These are phyloP conservation scores for Notolabrus celidotus DNA, from an alignment of 2,797 vertebrate species.

Conservation along the genomic window DNA sequence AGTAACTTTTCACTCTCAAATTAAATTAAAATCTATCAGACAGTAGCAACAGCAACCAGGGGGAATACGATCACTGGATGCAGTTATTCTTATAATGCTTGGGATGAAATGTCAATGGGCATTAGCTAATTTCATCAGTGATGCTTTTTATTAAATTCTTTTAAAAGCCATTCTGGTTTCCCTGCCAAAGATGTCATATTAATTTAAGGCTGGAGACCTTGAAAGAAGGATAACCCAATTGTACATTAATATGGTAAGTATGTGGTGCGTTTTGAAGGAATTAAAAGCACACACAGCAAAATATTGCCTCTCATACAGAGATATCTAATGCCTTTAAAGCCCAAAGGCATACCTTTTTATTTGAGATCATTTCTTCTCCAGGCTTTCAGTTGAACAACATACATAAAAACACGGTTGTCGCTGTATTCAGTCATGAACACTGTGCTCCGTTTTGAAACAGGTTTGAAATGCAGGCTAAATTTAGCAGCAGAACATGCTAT, in stretches of 20 bases:
- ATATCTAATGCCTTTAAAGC: slow-evolving; percentile 43
- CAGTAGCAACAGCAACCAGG: slow-evolving; percentile 62
- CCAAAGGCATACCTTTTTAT: slow-evolving; percentile 26
- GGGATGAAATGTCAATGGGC: slow-evolving; percentile 87
- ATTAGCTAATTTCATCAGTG: slow-evolving; percentile 87
- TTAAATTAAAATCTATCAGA: slow-evolving; percentile 71
- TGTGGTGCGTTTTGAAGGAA: slow-evolving; percentile 70
- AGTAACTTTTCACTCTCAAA: slow-evolving; percentile 67
- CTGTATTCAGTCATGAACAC: slow-evolving; percentile 7
- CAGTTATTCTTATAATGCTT: slow-evolving; percentile 83
- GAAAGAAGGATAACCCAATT: slow-evolving; percentile 85
- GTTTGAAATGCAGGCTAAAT: background rate
- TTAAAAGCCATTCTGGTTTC: slow-evolving; percentile 84
- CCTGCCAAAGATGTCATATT: slow-evolving; percentile 85
- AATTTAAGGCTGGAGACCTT: slow-evolving; percentile 82
- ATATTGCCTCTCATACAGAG: slow-evolving; percentile 49
- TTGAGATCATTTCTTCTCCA: slow-evolving; percentile 7
- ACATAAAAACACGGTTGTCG: background rate
- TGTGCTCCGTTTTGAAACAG: background rate
- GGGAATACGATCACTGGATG: slow-evolving; percentile 79
- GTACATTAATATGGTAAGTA: slow-evolving; percentile 78
- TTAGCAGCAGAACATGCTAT: slow-evolving; percentile 1
- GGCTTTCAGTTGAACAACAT: slow-evolving; percentile 8
- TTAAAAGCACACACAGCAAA: slow-evolving; percentile 76
- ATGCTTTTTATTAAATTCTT: slow-evolving; percentile 88